Percentiles rank a stretch among this genome's conserved stretches.
phyloP scores from a whole-genome alignment of 2,888 invertebrate species.

The Phyto melanocephala region DNA sequence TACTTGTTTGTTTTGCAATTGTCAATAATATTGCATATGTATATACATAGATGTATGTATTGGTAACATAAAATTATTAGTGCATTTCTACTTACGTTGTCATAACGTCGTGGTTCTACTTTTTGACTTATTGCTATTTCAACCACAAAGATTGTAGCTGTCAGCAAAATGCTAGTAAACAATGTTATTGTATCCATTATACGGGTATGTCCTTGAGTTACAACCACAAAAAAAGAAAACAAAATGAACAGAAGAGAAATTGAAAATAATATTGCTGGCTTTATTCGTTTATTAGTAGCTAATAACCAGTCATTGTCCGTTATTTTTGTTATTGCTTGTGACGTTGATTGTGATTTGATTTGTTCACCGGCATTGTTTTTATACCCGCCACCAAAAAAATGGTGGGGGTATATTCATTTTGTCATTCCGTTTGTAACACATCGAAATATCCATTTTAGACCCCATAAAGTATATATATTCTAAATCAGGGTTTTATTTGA shows the following conservation, averaged over 20 bases:
- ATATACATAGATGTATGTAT: too few relatives aligned
- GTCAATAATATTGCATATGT: too few relatives aligned
- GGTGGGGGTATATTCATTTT: too few relatives aligned
- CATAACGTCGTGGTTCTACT: constrained; percentile 72
- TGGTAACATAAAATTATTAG: background rate
- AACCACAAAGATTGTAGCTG: constrained; percentile 47
- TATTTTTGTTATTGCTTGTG: background rate
- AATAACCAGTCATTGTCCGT: background rate
- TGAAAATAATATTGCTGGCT: constrained; percentile 14
- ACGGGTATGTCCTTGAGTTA: constrained; percentile 47
- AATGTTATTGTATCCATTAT: constrained; percentile 58
- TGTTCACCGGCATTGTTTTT: background rate
- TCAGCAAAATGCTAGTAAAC: constrained; percentile 53
- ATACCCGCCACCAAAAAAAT: too few relatives aligned
- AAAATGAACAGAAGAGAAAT: background rate
- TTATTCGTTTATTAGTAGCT: constrained; percentile 6
- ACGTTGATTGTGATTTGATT: constrained; percentile 28
- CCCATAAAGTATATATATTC: too few relatives aligned
- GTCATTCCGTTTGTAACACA: too few relatives aligned
- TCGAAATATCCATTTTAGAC: too few relatives aligned
- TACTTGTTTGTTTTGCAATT: too few relatives aligned
- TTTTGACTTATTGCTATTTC: constrained; percentile 66
- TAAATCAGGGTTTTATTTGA: too few relatives aligned
- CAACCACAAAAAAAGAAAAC: constrained; percentile 1
- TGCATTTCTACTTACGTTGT: constrained; percentile 67